phyloP scores from a whole-genome alignment of 2,797 vertebrate genomes.

The Gobionotothen gibberifrons region DNA sequence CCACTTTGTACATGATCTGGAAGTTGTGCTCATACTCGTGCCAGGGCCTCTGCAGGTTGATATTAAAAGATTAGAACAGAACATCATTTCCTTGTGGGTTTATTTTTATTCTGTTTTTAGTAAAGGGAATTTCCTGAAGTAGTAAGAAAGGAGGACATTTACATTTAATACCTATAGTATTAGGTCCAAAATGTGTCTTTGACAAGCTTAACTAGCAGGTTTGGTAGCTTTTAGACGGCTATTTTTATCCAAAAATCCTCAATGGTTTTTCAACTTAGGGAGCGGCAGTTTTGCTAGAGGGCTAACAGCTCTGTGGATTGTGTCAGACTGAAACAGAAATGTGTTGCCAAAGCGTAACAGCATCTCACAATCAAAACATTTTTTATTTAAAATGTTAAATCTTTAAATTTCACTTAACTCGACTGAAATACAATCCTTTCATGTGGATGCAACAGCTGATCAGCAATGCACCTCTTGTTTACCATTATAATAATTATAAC shows the following conservation, averaged over 20 bases:
- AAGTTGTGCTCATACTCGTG: constrained; percentile 99
- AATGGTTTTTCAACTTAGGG: background rate
- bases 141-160: background rate
- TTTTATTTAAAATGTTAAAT: background rate
- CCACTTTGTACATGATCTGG: constrained; percentile 99
- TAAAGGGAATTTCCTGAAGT: background rate
- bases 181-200: background rate
- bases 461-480: background rate
- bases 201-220: background rate
- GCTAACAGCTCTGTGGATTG: background rate
- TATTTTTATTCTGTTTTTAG: background rate
- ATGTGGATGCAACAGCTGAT: background rate
- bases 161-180: background rate
- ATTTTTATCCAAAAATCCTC: background rate
- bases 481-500: background rate
- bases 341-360: background rate
- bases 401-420: background rate
- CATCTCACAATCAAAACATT: fast-evolving
- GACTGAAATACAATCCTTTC: background rate
- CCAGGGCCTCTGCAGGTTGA: constrained; percentile 91
- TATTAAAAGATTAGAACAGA: constrained; percentile 3
- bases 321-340: background rate
- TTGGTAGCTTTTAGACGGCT: background rate
- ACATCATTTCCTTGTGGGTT: constrained; percentile 12
- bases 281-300: background rate